These are phyloP conservation scores for Colletes gigas DNA, from an alignment of 1,140 invertebrate genomes.

Conservation along the genomic window DNA sequence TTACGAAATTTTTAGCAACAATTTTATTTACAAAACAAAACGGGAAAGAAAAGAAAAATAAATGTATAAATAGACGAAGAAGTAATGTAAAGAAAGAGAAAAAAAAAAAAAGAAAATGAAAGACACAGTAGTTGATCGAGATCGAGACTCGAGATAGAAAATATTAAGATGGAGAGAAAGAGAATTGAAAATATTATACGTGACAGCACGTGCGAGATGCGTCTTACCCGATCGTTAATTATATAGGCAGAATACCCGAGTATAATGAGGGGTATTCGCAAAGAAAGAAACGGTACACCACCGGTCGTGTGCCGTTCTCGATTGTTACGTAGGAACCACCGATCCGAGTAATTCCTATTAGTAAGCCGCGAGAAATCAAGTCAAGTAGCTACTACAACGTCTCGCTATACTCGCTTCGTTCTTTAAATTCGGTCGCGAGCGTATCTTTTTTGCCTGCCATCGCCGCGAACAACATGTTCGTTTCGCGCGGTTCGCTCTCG, in stretches of 20 bases:
- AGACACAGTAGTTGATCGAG: neutral
- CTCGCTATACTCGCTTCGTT: neutral
- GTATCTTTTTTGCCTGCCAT: neutral
- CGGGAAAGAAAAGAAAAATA: constrained; percentile 44
- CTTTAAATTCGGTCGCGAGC: neutral
- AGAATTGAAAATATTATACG: constrained; percentile 8
- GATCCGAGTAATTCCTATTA: neutral
- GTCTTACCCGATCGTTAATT: constrained; percentile 5
- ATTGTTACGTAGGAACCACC: neutral
- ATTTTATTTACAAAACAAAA: constrained; percentile 5
- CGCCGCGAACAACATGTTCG: neutral
- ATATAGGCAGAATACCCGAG: constrained; percentile 14
- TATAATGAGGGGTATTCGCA: constrained; percentile 16
- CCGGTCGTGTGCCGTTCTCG: neutral
- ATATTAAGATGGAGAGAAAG: neutral
- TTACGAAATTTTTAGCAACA: neutral
- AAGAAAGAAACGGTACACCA: constrained; percentile 24
- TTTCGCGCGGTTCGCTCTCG: no score
- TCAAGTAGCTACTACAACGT: neutral
- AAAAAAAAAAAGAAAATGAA: neutral
- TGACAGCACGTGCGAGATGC: constrained; percentile 7
- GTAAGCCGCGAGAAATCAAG: neutral
- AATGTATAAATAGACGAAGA: constrained; percentile 11
- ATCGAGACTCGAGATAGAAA: neutral
- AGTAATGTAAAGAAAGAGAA: no score